Evolutionary conservation across 1,140 invertebrate species (phyloP).

Genomic region (Drosophila pandora): DNA sequence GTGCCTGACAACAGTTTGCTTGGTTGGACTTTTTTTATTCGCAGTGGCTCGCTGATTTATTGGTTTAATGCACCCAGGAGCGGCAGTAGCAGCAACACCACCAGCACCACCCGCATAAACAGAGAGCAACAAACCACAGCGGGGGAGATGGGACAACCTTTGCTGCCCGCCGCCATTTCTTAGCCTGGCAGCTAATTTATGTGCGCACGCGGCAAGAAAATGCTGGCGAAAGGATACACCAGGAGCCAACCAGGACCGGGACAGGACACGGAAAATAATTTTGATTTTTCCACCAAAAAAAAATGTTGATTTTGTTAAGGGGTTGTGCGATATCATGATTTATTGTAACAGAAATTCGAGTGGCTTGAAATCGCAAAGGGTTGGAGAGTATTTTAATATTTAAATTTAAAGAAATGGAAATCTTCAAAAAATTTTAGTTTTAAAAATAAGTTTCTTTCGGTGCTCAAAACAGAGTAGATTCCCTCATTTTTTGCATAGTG

Average conservation of each 20-base stretch:
- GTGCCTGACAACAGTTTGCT: conserved; percentile 71
- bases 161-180: conserved; percentile 76
- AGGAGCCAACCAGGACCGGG: conserved; percentile 11
- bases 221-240: conserved; percentile 73
- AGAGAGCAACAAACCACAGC: conserved; percentile 76
- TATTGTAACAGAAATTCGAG: background rate
- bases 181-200: conserved; percentile 81
- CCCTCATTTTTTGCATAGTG: conserved; percentile 56
- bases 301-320: background rate
- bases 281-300: conserved; percentile 9
- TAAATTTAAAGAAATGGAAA: no score
- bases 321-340: background rate
- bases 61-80: conserved; percentile 74
- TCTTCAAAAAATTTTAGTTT: no score
- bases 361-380: no score
- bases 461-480: conserved; percentile 15
- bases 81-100: conserved; percentile 21
- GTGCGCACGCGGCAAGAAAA: conserved; percentile 78
- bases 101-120: conserved; percentile 71
- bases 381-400: no score
- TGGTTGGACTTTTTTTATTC: conserved; percentile 21
- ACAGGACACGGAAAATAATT: conserved; percentile 33
- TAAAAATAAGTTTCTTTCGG: background rate
- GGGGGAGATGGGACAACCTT: conserved; percentile 62
- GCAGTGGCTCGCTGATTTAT: conserved; percentile 73